Conservation (phyloP, 2,888 invertebrate genomes). For the Coelopa pilipes region DNA sequence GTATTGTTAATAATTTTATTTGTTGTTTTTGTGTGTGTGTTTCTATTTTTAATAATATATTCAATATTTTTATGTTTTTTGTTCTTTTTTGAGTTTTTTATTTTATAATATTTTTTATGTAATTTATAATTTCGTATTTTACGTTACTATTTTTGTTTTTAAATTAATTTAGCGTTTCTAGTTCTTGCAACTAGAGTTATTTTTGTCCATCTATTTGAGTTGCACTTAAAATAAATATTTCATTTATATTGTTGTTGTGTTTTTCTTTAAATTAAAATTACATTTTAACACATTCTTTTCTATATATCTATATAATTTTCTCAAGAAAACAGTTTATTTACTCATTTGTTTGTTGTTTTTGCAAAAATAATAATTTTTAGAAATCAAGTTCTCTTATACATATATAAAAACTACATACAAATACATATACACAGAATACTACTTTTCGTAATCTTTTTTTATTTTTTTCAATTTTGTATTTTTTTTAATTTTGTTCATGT, state of each 20-base stretch:
- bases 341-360: constrained; percentile 31
- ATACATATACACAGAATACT: constrained; percentile 36
- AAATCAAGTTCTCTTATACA: constrained; percentile 29
- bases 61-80: constrained; percentile 10
- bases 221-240: constrained; percentile 41
- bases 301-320: constrained; percentile 33
- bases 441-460: constrained; percentile 39
- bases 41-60: constrained; percentile 29
- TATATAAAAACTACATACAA: constrained; percentile 33
- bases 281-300: constrained; percentile 33
- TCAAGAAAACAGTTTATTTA: constrained; percentile 31
- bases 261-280: constrained; percentile 41
- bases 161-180: constrained; percentile 16
- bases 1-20: constrained; percentile 27
- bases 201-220: constrained; percentile 31
- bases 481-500: constrained; percentile 40
- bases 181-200: constrained; percentile 35
- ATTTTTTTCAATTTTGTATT: constrained; percentile 34
- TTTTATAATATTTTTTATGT: constrained; percentile 47
- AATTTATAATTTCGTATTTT: constrained; percentile 49
- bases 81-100: too few species aligned
- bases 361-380: constrained; percentile 19
- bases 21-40: constrained; percentile 26
- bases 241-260: constrained; percentile 33
- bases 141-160: constrained; percentile 44